Conservation (phyloP, 2,113 vertebrate genomes). For the Spilogale gracilis region DNA sequence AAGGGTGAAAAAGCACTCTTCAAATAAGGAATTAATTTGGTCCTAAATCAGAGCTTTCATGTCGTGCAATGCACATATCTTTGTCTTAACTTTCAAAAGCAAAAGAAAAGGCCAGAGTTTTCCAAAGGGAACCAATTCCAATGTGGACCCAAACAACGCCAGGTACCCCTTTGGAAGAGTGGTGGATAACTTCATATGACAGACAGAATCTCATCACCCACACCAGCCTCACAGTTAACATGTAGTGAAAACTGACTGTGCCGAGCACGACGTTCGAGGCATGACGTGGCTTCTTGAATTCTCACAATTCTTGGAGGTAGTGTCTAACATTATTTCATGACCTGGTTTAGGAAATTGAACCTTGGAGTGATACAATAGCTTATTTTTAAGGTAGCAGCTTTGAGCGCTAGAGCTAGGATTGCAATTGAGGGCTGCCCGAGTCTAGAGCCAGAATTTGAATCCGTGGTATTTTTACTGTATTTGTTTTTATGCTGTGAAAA, state of each 20-base stretch:
- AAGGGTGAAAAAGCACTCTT: not conserved
- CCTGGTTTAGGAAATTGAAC: not conserved
- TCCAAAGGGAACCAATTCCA: not conserved
- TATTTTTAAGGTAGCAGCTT: not conserved
- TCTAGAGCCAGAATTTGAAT: not conserved
- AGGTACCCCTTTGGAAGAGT: not conserved
- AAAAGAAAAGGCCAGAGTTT: conserved; percentile 7
- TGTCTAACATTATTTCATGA: not conserved
- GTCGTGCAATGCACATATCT: not conserved
- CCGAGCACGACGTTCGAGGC: not conserved
- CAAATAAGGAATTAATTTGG: not conserved
- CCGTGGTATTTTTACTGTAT: not conserved
- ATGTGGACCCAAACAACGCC: not conserved
- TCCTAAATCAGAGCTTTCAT: not conserved
- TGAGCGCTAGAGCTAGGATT: not conserved
- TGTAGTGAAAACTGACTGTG: not conserved
- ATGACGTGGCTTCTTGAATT: not conserved
- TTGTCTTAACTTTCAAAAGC: conserved; percentile 25
- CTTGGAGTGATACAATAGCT: not conserved
- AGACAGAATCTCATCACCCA: not conserved
- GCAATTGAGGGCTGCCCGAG: not conserved
- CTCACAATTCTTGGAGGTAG: not conserved
- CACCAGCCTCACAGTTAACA: not conserved
- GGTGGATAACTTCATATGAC: not conserved
- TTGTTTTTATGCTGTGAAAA: not conserved